These are phyloP conservation scores for Parambassis ranga DNA, from an alignment of 2,797 vertebrate species.

Conservation along the genomic window DNA sequence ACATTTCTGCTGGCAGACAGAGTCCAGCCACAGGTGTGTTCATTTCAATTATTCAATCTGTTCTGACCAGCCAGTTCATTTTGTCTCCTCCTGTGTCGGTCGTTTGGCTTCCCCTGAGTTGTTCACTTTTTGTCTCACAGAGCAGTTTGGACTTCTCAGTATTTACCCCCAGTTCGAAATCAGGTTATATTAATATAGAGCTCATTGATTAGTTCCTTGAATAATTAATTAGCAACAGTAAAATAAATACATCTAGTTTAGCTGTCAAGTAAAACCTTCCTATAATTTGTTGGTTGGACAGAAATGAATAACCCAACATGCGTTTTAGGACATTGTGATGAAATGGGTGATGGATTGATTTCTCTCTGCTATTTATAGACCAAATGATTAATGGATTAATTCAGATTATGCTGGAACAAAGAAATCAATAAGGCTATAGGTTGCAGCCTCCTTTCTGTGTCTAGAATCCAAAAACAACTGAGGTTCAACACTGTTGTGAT, in stretches of 20 bases:
- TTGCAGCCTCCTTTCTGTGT: no score
- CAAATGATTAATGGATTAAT: background rate
- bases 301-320: background rate
- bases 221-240: no score
- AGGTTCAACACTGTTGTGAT: no score
- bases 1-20: background rate
- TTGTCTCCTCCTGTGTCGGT: background rate
- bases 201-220: no score
- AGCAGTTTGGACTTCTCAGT: no score
- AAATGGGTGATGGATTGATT: background rate
- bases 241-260: no score
- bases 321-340: background rate
- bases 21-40: constrained; percentile 14
- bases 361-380: background rate
- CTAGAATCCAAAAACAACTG: no score
- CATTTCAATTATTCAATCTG: background rate
- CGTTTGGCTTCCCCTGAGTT: background rate
- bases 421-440: no score
- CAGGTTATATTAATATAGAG: no score
- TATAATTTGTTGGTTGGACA: no score
- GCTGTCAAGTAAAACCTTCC: no score
- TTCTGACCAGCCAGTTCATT: background rate
- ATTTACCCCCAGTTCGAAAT: no score
- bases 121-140: background rate
- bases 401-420: rapidly evolving